A percentile compares a stretch with the other conserved stretches of the same genome.
These are phyloP conservation scores for Luscinia megarhynchos DNA, from an alignment of 2,797 vertebrate genomes.

Conservation along the genomic window DNA sequence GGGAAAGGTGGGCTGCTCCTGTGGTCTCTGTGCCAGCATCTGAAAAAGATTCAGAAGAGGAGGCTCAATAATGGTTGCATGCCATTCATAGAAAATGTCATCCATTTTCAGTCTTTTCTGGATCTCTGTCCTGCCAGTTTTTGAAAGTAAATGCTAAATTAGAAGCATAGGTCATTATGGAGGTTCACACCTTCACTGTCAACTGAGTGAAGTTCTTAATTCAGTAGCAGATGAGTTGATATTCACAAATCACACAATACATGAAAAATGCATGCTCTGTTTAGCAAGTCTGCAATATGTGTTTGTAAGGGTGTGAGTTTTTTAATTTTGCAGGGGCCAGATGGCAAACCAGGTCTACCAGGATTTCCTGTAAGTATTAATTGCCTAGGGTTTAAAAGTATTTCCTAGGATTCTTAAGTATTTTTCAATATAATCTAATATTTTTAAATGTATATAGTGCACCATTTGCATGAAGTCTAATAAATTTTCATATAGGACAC, in stretches of 20 bases:
- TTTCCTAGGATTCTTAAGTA: not conserved
- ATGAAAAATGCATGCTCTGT: not conserved
- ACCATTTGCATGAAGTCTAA: not conserved
- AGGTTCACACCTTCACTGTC: not conserved
- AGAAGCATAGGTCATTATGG: not conserved
- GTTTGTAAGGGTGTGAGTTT: not conserved
- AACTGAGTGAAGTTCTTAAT: not conserved
- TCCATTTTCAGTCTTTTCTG: not conserved
- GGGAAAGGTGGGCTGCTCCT: not conserved
- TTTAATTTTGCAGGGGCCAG: constrained; percentile 84
- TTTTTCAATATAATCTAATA: not conserved
- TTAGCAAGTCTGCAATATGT: not conserved
- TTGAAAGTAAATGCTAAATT: not conserved
- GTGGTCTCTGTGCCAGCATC: not conserved
- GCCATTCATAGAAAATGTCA: not conserved
- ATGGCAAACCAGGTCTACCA: constrained; percentile 86
- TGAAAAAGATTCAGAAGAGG: not conserved
- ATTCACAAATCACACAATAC: not conserved
- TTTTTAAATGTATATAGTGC: not conserved
- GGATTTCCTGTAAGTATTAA: constrained; percentile 89
- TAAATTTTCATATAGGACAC: not conserved
- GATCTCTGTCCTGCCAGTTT: not conserved
- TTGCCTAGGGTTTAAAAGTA: not conserved
- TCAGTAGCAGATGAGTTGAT: not conserved
- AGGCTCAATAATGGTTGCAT: not conserved